A percentile compares a stretch with the other conserved stretches of the same genome.
Conservation (phyloP, 2,797 vertebrate genomes). For the Ispidina lecontei region DNA sequence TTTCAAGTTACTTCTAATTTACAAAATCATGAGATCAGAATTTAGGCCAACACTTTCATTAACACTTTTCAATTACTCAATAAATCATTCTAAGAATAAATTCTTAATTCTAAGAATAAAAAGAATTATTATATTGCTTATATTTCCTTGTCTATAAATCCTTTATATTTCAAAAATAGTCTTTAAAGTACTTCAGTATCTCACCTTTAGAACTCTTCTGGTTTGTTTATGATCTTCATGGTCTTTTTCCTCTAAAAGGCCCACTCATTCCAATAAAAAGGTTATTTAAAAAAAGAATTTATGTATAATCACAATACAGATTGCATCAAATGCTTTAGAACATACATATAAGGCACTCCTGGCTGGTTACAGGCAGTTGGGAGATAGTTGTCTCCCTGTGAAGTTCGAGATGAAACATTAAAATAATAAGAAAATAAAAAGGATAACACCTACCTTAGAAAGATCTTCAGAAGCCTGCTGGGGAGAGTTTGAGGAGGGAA, state of each 20-base stretch:
- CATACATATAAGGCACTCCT: conserved; percentile 15
- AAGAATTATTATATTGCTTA: neutral
- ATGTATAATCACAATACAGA: conserved; percentile 13
- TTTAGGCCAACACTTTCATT: neutral
- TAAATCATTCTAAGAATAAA: neutral
- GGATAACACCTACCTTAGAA: conserved; percentile 23
- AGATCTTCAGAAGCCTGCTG: conserved; percentile 30
- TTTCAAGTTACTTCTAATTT: neutral
- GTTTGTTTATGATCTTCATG: neutral
- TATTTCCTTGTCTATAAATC: neutral
- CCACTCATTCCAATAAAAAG: conserved; percentile 12
- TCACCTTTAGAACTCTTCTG: neutral
- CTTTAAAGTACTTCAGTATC: conserved; percentile 16
- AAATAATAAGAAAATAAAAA: conserved; percentile 23
- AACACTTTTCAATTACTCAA: neutral
- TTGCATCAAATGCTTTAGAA: conserved; percentile 55
- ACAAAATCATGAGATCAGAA: neutral
- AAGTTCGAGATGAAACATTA: conserved; percentile 46
- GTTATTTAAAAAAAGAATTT: neutral
- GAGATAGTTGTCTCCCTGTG: conserved; percentile 32
- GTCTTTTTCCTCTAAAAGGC: conserved; percentile 12
- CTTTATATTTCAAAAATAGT: conserved; percentile 42
- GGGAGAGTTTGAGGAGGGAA: conserved; percentile 3
- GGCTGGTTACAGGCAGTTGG: neutral
- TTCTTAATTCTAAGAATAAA: neutral